Conservation (phyloP, 2,113 vertebrate species). For the Rhizomys pruinosus region DNA sequence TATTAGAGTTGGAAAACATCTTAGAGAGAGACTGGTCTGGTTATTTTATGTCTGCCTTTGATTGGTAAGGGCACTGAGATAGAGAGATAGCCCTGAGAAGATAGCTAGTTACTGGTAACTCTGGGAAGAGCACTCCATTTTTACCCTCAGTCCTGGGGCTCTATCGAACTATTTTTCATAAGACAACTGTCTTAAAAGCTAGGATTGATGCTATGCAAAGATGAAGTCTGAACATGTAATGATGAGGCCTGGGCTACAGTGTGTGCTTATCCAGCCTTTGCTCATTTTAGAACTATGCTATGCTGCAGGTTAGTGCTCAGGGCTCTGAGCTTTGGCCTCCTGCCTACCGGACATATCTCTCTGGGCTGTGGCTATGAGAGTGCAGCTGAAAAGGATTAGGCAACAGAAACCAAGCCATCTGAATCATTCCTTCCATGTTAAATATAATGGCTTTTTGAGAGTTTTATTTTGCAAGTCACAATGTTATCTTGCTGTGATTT, state of each 20-base stretch:
- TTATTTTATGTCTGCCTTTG: not conserved
- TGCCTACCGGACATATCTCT: not conserved
- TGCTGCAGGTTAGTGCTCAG: not conserved
- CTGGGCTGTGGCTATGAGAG: not conserved
- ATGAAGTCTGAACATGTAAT: fast-evolving
- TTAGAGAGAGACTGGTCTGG: not conserved
- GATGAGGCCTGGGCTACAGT: fast-evolving
- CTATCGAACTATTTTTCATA: not conserved
- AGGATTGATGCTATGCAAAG: not conserved
- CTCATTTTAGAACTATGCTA: not conserved
- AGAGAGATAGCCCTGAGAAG: not conserved
- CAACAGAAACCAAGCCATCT: not conserved
- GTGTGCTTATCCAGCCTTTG: not conserved
- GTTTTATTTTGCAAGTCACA: not conserved
- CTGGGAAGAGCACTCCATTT: not conserved
- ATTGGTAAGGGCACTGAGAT: not conserved
- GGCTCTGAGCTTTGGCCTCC: too few species aligned
- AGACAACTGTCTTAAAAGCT: not conserved
- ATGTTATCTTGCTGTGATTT: not conserved
- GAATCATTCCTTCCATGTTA: not conserved
- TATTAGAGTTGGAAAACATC: not conserved
- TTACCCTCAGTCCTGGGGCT: not conserved
- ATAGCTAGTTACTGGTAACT: not conserved
- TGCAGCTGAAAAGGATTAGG: not conserved
- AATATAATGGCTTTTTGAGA: not conserved